Base-by-base conservation (phyloP, 2,797 vertebrate species). In the Xenentodon cancila region DNA sequence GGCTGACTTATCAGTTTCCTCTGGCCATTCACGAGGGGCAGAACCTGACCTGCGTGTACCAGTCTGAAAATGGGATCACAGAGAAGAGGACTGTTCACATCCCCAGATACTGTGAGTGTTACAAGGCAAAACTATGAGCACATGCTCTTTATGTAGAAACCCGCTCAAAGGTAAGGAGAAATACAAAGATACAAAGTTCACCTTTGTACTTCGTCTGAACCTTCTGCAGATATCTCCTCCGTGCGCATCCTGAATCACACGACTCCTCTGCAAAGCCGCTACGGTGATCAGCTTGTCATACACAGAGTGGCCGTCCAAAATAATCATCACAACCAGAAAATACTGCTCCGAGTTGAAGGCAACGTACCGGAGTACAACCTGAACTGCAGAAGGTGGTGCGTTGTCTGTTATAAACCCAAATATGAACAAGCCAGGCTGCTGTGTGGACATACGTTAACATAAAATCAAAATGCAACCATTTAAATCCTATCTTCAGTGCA, bases 31-130 rank as follows among this genome's bases (percentile, higher is more conserved):
- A 85, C 1, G 92, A 93, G 57, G 92, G 89, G 0, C 79, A 89
- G 45, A 25, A 78, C 60, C 82, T 93, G 70, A 91, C 85, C 72
- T 94, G 92, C 66, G 78, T 82, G 49, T 73, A 79, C 62, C 73
- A 74, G 18, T 79, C 68, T 18, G 42, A 70, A 18, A 37, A 75
- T 4, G 78, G 77, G 46, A 17, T 30, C 50, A 73, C 63, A 37
- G 73, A 86, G 55, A 82, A 30, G n/a, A 85, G 5, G 68, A 88
- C 63, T 0, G 11, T 90, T 30, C 74, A 63, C 5, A 53, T 94
- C 51, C 92, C 92, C 34, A 79, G 27, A 85, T 94, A 88, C 66
- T 64, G 92, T 94, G 73, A 91, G 92, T 83, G 47, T n/a, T 5
- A 40, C 37, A 11, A 37, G 11, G 32, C 32, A 32, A 32, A 32